Base-by-base conservation (phyloP, 1,140 invertebrate species). In the Pectinophora gossypiella region DNA sequence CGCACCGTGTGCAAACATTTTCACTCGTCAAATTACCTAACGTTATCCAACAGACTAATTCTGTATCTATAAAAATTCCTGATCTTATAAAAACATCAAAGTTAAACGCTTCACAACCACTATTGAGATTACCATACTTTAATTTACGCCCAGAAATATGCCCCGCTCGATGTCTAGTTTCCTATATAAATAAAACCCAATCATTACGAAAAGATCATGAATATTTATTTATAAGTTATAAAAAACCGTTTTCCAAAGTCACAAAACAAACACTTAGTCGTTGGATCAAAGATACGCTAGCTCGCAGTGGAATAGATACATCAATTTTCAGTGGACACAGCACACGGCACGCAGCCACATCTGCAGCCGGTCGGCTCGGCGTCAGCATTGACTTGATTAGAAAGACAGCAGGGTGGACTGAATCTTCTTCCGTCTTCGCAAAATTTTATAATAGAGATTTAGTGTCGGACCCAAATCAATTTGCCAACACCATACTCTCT, bases 321-420 rank as follows among this genome's bases (percentile, higher is more conserved):
- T 32, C 35, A 9, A 19, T 51, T 9, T 71, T 71, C 43, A 45
- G 48, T 13, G 52, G 58, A n/a, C 59, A 68, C 43, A 59, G 53
- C 49, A 65, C 59, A 0, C 50, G 64, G 7, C 68, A 71, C 42
- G 56, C 59, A 3, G 19, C 64, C 5, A 68, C 61, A 6, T 68
- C 68, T 7, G 19, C 38, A 19, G 61, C 64, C 22, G 9, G 46
- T 13, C 9, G 36, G 16, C 52, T 51, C 40, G 64, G 61, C 5
- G 20, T 64, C 4, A 43, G 54, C 46, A 0, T 64, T 2, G 48
- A 60, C 1, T 10, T 40, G 7, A 40, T 40, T 15, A 15, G 36
- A 40, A 40, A 40, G 16, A 40, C 36, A 15, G 16, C 36, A 16
- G 36, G 36, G 7, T 40, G 36, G 36, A 40, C 1, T 40, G 15